Evolutionary conservation across 1,140 invertebrate species (phyloP), one percentile per base, ranked within the genome.

Genomic region (Megathymus violae): DNA sequence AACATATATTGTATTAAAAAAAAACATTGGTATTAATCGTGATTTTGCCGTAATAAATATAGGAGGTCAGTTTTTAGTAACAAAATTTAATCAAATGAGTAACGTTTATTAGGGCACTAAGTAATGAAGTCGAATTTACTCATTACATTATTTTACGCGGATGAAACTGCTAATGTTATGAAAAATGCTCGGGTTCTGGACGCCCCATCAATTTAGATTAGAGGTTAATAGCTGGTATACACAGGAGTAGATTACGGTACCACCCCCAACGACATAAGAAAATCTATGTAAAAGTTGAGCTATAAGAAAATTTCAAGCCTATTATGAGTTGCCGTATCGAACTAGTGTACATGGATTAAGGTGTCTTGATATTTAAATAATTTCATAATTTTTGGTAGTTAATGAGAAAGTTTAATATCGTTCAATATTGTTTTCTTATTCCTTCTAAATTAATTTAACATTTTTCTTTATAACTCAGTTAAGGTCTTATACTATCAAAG

Each of bases 151-250:
- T 88, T 84, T 86, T 88, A 86, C 85, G 88, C 85, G 77, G 76
- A 80, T 85, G 63, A 86, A 90, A 82, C 80, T 82, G 82, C 82
- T 85, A 88, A 87, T 86, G 79, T 79, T 82, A 82, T 85, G 82
- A 80, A 88, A 88, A 85, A 82, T 83, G 76, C 68, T 74, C 72
- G 74, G 71, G 82, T 84, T 82, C 76, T 82, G 79, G 83, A 88
- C 83, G 80, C 78, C 78, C 86, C 88, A 90, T 90, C 86, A 90
- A 90, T 90, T 89, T 88, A 87, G 80, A 90, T 90, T 90, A 90
- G 86, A 72, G 51, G 69, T 79, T 88, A 90, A 90, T 90, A 82
- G 79, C 80, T 64, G 66, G 60, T 56, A 74, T 74, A 77, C 76
- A 73, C 71, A 76, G 34, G 46, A 44, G 19, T 63, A 54, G 66